phyloP scores from a whole-genome alignment of 2,888 invertebrate species.

The Globia sparganii region DNA sequence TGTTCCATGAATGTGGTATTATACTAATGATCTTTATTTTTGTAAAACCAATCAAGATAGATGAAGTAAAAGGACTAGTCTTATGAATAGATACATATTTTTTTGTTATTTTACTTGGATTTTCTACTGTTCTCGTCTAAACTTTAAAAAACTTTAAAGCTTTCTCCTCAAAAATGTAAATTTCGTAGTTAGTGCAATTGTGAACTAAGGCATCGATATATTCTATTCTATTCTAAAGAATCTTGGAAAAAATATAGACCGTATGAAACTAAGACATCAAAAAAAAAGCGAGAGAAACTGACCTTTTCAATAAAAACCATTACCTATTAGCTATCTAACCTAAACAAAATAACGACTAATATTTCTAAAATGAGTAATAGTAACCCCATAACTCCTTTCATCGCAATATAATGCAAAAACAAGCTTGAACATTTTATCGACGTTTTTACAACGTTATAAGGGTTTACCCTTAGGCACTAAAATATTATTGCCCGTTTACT shows the following conservation, averaged over 20 bases:
- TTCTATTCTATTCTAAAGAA: too few relatives aligned
- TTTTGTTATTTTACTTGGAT: too few relatives aligned
- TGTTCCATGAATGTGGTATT: too few relatives aligned
- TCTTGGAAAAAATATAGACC: background rate
- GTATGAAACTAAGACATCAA: background rate
- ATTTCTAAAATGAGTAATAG: conserved; percentile 41
- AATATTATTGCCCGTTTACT: conserved; percentile 64
- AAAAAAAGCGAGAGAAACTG: background rate
- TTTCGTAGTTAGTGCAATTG: too few relatives aligned
- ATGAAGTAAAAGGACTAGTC: too few relatives aligned
- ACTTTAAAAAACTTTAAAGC: too few relatives aligned
- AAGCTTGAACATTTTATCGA: conserved; percentile 63
- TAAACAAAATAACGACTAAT: conserved; percentile 24
- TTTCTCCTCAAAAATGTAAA: too few relatives aligned
- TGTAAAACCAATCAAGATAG: too few relatives aligned
- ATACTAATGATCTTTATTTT: too few relatives aligned
- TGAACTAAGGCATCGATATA: too few relatives aligned
- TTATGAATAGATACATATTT: too few relatives aligned
- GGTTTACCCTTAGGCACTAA: conserved; percentile 61
- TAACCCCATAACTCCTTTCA: conserved; percentile 28
- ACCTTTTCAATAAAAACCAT: conserved; percentile 16
- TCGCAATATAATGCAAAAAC: conserved; percentile 46
- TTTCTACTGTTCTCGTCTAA: too few relatives aligned
- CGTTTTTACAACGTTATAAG: conserved; percentile 65
- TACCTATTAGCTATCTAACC: background rate